Evolutionary conservation across 2,113 vertebrate species (phyloP).

Genomic region (Stomatorhinus ivindoensis): DNA sequence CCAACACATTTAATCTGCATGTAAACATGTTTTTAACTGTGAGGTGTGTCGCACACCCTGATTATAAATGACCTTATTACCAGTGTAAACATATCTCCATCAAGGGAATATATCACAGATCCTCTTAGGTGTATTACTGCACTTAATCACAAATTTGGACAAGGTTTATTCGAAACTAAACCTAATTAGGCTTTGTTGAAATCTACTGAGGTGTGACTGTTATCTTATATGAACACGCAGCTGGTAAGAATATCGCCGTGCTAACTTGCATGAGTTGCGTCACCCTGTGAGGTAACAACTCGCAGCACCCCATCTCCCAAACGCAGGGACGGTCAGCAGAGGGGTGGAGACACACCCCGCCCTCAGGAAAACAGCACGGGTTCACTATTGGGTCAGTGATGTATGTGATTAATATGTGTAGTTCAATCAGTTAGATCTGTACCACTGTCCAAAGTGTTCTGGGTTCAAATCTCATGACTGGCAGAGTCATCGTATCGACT

Average conservation of each 20-base stretch:
- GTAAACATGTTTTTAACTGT: slow-evolving; percentile 9
- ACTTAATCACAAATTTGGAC: slow-evolving; percentile 12
- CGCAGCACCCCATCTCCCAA: neutral
- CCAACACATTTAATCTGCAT: neutral
- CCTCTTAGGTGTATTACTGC: slow-evolving; percentile 11
- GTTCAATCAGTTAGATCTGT: neutral
- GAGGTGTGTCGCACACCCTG: neutral
- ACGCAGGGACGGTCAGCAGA: neutral
- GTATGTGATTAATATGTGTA: neutral
- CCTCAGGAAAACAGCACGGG: neutral
- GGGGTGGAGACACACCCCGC: neutral
- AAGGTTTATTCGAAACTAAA: slow-evolving; percentile 7
- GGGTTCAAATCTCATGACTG: neutral
- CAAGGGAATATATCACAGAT: slow-evolving; percentile 14
- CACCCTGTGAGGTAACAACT: neutral
- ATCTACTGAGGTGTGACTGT: slow-evolving; percentile 8
- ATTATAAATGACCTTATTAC: slow-evolving; percentile 19
- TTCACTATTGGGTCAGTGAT: neutral
- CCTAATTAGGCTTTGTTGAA: slow-evolving; percentile 15
- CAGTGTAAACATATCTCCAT: slow-evolving; percentile 10
- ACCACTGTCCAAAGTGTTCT: neutral
- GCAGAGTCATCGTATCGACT: neutral
- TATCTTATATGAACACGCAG: neutral
- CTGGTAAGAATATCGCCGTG: neutral
- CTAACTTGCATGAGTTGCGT: neutral